These are phyloP conservation scores for Ylistrum balloti DNA, from an alignment of 1,140 invertebrate genomes.

Conservation along the genomic window DNA sequence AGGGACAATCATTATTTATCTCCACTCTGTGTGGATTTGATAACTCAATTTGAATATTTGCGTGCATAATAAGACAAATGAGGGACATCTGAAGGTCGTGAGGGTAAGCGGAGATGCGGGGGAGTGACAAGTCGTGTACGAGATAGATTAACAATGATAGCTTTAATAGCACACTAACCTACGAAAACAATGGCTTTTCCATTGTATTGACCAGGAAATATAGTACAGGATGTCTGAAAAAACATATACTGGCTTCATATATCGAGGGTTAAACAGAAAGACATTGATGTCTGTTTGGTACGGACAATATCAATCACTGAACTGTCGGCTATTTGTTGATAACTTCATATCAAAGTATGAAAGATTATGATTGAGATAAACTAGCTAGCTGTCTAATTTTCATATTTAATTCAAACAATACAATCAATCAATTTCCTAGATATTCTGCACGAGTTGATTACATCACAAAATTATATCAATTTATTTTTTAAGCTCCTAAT, in stretches of 20 bases:
- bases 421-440: no score
- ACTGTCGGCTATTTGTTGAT: neutral
- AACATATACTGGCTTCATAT: neutral
- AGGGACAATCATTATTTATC: no score
- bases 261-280: neutral
- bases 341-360: neutral
- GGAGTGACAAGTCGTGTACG: neutral
- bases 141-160: neutral
- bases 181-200: conserved; percentile 33
- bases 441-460: no score
- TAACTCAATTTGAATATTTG: neutral
- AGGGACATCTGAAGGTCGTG: conserved; percentile 13
- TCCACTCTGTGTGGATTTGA: conserved; percentile 13
- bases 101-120: neutral
- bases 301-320: neutral
- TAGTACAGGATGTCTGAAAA: neutral
- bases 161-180: conserved; percentile 16
- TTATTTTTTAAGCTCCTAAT: no score
- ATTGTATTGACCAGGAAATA: neutral
- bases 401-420: no score
- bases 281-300: conserved; percentile 14
- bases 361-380: no score
- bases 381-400: neutral
- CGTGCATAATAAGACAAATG: conserved; percentile 1
- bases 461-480: no score